Percentiles rank a stretch among this genome's conserved stretches.
phyloP scores from a whole-genome alignment of 2,888 invertebrate species.

The Rotaria socialis region DNA sequence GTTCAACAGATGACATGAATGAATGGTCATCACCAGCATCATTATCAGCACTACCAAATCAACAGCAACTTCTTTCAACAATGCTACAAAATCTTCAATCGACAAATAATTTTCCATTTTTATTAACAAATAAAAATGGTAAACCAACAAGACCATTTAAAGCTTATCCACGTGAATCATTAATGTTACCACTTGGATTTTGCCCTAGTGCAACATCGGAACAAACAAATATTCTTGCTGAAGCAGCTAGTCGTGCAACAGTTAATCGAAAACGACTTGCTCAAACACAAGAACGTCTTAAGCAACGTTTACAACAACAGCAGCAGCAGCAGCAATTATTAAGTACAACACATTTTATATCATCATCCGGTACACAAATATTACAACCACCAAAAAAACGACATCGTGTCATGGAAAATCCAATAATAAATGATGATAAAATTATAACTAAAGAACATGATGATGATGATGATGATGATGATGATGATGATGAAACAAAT shows the following conservation, averaged over 20 bases:
- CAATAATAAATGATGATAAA: slow-evolving; percentile 4
- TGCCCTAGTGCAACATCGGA: neutral
- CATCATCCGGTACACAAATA: slow-evolving; percentile 3
- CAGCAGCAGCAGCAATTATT: neutral
- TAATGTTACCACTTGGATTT: slow-evolving; percentile 30
- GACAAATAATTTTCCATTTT: slow-evolving; percentile 8
- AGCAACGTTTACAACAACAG: slow-evolving; percentile 3
- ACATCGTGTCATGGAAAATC: neutral
- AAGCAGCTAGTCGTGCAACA: neutral
- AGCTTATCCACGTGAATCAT: slow-evolving; percentile 21
- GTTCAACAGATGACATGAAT: neutral
- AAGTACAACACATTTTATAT: slow-evolving; percentile 5
- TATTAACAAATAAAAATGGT: slow-evolving; percentile 29
- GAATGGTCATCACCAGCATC: neutral
- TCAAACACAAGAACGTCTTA: slow-evolving; percentile 24
- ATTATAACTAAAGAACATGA: neutral
- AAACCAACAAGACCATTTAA: slow-evolving; percentile 36
- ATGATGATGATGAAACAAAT: neutral
- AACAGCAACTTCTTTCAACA: neutral
- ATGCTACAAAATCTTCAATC: neutral
- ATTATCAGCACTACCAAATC: neutral
- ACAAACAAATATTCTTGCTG: neutral
- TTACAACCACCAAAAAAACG: slow-evolving; percentile 34
- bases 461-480: neutral
- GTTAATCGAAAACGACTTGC: slow-evolving; percentile 10